Conservation (phyloP, 2,888 invertebrate species). For the Drosophila sordidapex region DNA sequence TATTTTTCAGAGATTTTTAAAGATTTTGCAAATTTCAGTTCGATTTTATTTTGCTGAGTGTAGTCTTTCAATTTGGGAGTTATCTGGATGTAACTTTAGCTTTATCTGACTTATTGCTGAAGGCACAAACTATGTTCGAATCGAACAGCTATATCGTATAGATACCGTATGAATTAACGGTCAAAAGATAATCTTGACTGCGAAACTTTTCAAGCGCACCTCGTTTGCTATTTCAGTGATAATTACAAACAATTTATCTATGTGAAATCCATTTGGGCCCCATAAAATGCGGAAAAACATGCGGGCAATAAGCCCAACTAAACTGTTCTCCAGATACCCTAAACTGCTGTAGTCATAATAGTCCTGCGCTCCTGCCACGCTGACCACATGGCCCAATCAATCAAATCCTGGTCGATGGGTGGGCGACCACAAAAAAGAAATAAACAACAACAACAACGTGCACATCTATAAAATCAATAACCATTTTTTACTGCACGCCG, state of each 20-base stretch:
- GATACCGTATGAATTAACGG: background rate
- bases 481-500: constrained; percentile 4
- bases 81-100: background rate
- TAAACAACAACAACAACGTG: constrained; percentile 5
- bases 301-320: constrained; percentile 17
- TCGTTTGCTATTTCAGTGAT: background rate
- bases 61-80: too few species aligned
- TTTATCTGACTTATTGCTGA: background rate
- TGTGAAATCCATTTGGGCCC: constrained; percentile 14
- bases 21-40: too few species aligned
- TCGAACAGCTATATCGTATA: too few species aligned
- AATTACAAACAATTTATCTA: constrained; percentile 31
- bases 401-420: constrained; percentile 51
- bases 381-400: constrained; percentile 43
- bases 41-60: too few species aligned
- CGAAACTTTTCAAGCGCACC: background rate
- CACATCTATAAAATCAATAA: constrained; percentile 58
- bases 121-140: background rate
- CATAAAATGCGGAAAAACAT: constrained; percentile 20
- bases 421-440: background rate
- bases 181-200: background rate
- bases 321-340: constrained; percentile 24
- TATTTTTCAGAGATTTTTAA: too few species aligned
- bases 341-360: constrained; percentile 1
- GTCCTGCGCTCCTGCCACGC: background rate